Percentiles rank a stretch among this genome's conserved stretches.
phyloP scores from a whole-genome alignment of 2,113 vertebrate species.

The Glaucidium brasilianum region DNA sequence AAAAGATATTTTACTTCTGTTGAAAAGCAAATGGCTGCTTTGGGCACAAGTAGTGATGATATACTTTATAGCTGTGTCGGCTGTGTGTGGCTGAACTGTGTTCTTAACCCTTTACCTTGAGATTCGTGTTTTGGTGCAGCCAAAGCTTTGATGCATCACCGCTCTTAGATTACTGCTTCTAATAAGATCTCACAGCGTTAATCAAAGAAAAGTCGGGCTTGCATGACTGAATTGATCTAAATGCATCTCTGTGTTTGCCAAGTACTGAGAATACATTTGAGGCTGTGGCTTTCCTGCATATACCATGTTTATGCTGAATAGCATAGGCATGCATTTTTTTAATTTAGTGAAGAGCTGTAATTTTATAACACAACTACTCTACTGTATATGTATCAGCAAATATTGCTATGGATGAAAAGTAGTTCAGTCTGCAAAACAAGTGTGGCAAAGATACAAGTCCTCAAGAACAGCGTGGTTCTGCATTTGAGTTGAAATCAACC shows the following conservation, averaged over 20 bases:
- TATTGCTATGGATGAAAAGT: not conserved
- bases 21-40: not conserved
- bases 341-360: too few species aligned
- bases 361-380: not conserved
- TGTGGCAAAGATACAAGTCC: not conserved
- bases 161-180: not conserved
- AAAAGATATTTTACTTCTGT: not conserved
- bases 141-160: not conserved
- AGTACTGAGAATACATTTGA: not conserved
- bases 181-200: not conserved
- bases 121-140: not conserved
- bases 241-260: not conserved
- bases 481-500: not conserved
- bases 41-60: not conserved
- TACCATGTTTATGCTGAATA: not conserved
- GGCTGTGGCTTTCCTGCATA: not conserved
- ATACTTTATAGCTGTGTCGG: not conserved
- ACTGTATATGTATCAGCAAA: not conserved
- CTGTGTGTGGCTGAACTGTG: not conserved
- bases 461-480: not conserved
- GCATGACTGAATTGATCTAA: fast-evolving
- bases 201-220: not conserved
- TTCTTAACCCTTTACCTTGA: not conserved
- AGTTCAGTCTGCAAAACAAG: not conserved
- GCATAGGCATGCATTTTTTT: not conserved